Evolutionary conservation across 1,140 invertebrate genomes (phyloP), one percentile per base, ranked within the genome.

Genomic region (Calephelis virginiensis): DNA sequence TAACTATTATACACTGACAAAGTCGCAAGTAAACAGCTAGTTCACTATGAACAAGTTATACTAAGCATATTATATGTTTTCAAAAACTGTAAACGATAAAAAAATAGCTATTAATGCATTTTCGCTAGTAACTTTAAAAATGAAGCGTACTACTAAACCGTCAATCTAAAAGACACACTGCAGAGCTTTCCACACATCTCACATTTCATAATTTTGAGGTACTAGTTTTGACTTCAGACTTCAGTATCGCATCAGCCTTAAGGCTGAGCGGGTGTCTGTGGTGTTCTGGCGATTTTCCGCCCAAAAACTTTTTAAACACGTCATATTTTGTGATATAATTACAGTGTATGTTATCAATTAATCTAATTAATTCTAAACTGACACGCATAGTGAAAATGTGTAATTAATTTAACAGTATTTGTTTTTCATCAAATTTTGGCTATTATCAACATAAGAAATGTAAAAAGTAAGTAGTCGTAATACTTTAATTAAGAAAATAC

Each of bases 321-420:
- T 56, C 50, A 56, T 7, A 17, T 28, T 11, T 17, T 53, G 50
- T 53, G 50, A 53, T 56, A 37, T 56, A 56, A 56, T 56, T 37
- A 56, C 53, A 56, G 53, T 56, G 53, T 56, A 38, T 14, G 53
- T 56, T 56, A 37, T 56, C 10, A 56, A 56, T 56, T 56, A 56
- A 56, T 37, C 28, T 56, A 56, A 56, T 56, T 56, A 56, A 12
- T 53, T 53, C 4, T 37, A 56, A 56, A 56, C 53, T 56, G 28
- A 12, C 53, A 37, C 53, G 53, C 53, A 28, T 56, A 12, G 53
- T 56, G 53, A 38, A 56, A 37, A 56, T 56, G 53, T 56, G 53
- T 56, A 56, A 56, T 56, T 56, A 56, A 56, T 56, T 56, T 7
- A 8, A 53, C 17, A 56, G 6, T 38, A 5, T 56, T 56, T 56